These are phyloP conservation scores for Amphipoea lucens DNA, from an alignment of 2,888 invertebrate genomes.

Conservation along the genomic window DNA sequence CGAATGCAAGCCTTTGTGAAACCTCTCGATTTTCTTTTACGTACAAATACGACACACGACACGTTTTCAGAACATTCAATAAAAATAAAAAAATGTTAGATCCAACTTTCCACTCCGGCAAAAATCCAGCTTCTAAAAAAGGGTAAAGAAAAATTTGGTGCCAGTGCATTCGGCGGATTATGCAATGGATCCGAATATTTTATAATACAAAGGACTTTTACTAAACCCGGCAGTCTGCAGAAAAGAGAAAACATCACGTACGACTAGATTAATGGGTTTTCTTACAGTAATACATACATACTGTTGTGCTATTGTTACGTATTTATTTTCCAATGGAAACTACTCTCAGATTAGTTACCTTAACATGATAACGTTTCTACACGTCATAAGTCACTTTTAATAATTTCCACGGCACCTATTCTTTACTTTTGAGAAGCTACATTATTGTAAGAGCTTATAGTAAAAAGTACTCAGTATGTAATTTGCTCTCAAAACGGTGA, in stretches of 20 bases:
- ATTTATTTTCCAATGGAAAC: constrained; percentile 6
- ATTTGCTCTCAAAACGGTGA: not conserved
- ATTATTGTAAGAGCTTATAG: not conserved
- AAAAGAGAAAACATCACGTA: constrained; percentile 50
- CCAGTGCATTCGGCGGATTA: not conserved
- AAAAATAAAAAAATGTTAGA: too few species aligned
- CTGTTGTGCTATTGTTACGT: constrained; percentile 1
- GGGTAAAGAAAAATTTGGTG: not conserved
- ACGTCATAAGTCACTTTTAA: not conserved
- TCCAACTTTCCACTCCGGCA: not conserved
- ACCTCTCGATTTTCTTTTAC: not conserved
- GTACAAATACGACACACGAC: not conserved
- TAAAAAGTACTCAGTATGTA: not conserved
- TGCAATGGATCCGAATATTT: constrained; percentile 1
- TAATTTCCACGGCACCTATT: not conserved
- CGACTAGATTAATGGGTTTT: constrained; percentile 18
- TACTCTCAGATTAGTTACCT: constrained; percentile 1
- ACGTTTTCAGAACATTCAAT: not conserved
- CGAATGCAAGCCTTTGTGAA: not conserved
- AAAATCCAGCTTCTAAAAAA: not conserved
- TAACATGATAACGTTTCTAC: not conserved
- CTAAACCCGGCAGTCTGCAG: not conserved
- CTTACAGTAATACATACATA: constrained; percentile 1
- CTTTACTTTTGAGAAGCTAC: not conserved
- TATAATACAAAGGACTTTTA: not conserved